Base-by-base conservation (phyloP, 2,888 invertebrate genomes). In the Psylliodes chrysocephalus region DNA sequence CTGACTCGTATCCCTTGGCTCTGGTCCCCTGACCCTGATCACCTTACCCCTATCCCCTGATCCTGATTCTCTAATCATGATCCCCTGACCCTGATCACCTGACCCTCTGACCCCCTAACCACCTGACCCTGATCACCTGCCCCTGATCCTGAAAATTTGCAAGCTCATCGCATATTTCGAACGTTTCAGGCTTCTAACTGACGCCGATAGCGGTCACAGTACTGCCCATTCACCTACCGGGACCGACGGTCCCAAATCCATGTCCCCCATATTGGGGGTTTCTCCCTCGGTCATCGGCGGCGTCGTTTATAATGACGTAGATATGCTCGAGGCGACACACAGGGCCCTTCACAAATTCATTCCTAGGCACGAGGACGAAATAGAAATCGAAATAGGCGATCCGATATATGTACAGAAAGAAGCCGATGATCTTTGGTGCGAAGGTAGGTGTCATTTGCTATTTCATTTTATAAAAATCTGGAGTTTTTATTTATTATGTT, bases 341-440 rank as follows among this genome's bases (percentile, higher is more conserved):
- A 88, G 98, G 77, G 97, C 96, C 5, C 86, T 98, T 80, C 96
- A 98, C 82, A 95, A 96, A 80, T 98, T 98, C 79, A 89, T 97
- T 76, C 96, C 98, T 0, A 87, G 98, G 65, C 98, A 98, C 82
- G 91, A 91, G 68, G 98, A 98, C 77, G 98, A 98, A 84, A 91
- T 99, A 67, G 94, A 95, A 81, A 88, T 99, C 25, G 98, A 98
- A 84, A 96, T 98, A 63, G 98, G 98, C 0, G 98, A 98, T 83
- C 95, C 97, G 0, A 90, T 98, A 70, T 96, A 97, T 80, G 96
- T 99, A 71, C 94, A 95, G 79, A 95, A 94, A 79, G 96, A 98
- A 82, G 95, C 93, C 17, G 98, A 98, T 73, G 98, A 98, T 82
- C 86, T 96, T 68, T 98, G 98, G 98, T 96, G 95, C 82, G 96